A percentile compares a stretch with the other conserved stretches of the same genome.
These are phyloP conservation scores for Anolis carolinensis DNA, from an alignment of 2,113 vertebrate genomes.

Conservation along the genomic window DNA sequence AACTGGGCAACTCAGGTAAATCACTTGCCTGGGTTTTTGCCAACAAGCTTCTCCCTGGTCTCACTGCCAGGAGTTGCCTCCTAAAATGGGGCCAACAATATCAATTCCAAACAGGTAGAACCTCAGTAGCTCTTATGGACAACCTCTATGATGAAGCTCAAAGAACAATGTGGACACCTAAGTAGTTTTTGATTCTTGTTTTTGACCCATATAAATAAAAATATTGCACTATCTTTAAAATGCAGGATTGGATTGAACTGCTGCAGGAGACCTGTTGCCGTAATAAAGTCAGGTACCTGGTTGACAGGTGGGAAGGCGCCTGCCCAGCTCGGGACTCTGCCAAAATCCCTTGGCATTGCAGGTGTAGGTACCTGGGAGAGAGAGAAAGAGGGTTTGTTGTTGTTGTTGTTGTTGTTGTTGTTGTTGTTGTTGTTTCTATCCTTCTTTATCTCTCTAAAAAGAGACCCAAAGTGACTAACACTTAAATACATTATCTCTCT, in stretches of 20 bases:
- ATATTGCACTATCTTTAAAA: background rate
- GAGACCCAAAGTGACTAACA: too few species aligned
- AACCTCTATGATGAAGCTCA: background rate
- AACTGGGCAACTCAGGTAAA: too few species aligned
- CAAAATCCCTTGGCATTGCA: constrained; percentile 81
- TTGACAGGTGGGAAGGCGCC: constrained; percentile 73
- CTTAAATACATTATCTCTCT: too few species aligned
- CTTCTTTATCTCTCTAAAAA: too few species aligned
- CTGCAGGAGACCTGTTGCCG: background rate
- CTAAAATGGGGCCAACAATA: too few species aligned
- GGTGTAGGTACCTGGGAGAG: constrained; percentile 78
- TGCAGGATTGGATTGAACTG: background rate
- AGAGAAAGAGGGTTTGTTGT: background rate
- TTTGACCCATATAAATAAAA: too few species aligned
- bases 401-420: too few species aligned
- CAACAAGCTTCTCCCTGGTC: too few species aligned
- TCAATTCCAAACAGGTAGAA: background rate
- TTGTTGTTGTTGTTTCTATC: too few species aligned
- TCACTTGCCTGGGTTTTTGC: too few species aligned
- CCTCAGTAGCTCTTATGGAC: background rate
- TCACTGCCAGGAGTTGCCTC: too few species aligned
- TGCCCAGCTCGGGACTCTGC: constrained; percentile 78
- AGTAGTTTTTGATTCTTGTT: too few species aligned
- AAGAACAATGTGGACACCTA: background rate
- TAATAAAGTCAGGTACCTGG: constrained; percentile 75